A percentile compares a stretch with the other conserved stretches of the same genome.
phyloP scores from a whole-genome alignment of 1,140 invertebrate species.

The Procambarus clarkii region DNA sequence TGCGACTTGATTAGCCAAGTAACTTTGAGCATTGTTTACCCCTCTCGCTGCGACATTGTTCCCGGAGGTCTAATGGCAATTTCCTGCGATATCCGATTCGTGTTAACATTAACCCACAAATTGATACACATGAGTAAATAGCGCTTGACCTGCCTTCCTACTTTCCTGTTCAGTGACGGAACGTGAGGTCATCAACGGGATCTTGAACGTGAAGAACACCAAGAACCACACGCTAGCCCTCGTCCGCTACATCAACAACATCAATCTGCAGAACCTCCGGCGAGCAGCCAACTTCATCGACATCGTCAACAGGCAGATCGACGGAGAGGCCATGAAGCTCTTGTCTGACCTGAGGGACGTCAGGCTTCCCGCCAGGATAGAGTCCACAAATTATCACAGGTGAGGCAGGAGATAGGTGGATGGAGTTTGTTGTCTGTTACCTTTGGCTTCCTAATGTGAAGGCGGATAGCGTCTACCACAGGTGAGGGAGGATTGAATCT shows the following conservation, averaged over 20 bases:
- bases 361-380: conserved; percentile 89
- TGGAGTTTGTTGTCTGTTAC: too few relatives aligned
- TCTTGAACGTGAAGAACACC: conserved; percentile 94
- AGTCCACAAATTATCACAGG: conserved; percentile 91
- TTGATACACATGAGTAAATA: too few relatives aligned
- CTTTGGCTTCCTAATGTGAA: not conserved
- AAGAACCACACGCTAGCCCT: conserved; percentile 98
- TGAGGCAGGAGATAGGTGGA: conserved; percentile 75
- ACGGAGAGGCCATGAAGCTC: conserved; percentile 93
- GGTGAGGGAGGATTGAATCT: conserved; percentile 78
- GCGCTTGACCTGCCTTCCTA: not conserved
- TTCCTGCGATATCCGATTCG: too few relatives aligned
- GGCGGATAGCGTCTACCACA: conserved; percentile 84
- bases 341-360: conserved; percentile 93
- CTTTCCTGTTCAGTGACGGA: conserved; percentile 87
- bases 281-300: conserved; percentile 97
- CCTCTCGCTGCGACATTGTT: too few relatives aligned
- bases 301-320: conserved; percentile 93
- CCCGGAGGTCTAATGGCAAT: too few relatives aligned
- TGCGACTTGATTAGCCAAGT: too few relatives aligned
- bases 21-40: too few relatives aligned
- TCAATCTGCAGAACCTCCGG: conserved; percentile 95
- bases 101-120: too few relatives aligned
- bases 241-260: conserved; percentile 97
- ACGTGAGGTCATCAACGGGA: conserved; percentile 96